A percentile compares a stretch with the other conserved stretches of the same genome.
These are phyloP conservation scores for Apis mellifera DNA, from an alignment of 1,140 invertebrate genomes.

Conservation along the genomic window DNA sequence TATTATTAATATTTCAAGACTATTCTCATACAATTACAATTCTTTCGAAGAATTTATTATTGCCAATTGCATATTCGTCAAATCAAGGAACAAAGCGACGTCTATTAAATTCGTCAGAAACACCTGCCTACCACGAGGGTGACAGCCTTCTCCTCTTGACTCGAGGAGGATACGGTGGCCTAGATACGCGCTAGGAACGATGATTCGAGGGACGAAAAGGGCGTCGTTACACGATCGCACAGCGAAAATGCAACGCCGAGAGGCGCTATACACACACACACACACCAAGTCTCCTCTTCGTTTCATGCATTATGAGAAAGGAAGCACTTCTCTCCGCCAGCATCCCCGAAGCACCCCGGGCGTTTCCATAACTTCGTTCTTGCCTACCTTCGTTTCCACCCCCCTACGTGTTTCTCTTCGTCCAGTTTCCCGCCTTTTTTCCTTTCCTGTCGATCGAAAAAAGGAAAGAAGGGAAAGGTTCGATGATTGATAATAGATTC, in stretches of 20 bases:
- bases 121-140: background rate
- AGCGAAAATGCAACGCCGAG: slow-evolving; percentile 41
- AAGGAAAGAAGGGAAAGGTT: too few relatives aligned
- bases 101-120: background rate
- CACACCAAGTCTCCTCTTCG: slow-evolving; percentile 20
- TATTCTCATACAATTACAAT: too few relatives aligned
- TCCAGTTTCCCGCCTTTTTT: too few relatives aligned
- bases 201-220: slow-evolving; percentile 35
- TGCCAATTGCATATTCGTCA: too few relatives aligned
- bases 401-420: background rate
- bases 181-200: slow-evolving; percentile 11
- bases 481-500: too few relatives aligned
- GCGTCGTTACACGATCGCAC: slow-evolving; percentile 47
- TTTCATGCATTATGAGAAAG: slow-evolving; percentile 60
- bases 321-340: slow-evolving; percentile 37
- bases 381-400: slow-evolving; percentile 22
- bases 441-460: too few relatives aligned
- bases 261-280: background rate
- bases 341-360: slow-evolving; percentile 48
- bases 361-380: slow-evolving; percentile 64
- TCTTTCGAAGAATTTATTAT: background rate
- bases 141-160: background rate
- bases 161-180: background rate
- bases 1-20: too few relatives aligned
- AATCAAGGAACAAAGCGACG: too few relatives aligned